Evolutionary conservation across 2,888 invertebrate genomes (phyloP), one percentile per base, ranked within the genome.

Genomic region (Dysmachus trigonus): DNA sequence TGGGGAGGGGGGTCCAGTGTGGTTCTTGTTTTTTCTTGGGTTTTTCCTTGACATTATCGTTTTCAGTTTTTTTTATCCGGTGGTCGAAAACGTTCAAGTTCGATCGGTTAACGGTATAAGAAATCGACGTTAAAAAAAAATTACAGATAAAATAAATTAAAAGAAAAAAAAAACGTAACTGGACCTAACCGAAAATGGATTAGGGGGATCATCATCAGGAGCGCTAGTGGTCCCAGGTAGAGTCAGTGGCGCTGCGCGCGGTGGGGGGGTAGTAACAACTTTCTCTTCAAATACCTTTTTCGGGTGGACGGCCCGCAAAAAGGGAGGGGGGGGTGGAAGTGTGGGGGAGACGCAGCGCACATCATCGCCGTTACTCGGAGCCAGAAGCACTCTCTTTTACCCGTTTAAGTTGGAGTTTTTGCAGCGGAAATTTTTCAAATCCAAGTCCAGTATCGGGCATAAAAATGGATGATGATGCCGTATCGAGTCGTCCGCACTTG

Each of bases 401-500:
- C 33, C 31, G 22, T 41, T 77, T 77, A 81, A 81, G 81, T 81
- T 81, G 81, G 81, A 83, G 31, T 62, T 82, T 62, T 18, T 82
- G 47, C 62, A 62, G n/a, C 62, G 35, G 27, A 83, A 72, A 83
- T 35, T 38, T 41, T 83, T 72, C 83, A 38, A 74, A 73, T 22
- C 73, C 3, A 85, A 85, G 51, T 81, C 47, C 73, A 51, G 73
- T 86, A 86, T 86, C 81, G 85, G 85, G 76, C 38, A 85, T 85
- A 88, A 89, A 89, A 88, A 89, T 89, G 89, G 89, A 89, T 88
- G 89, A 89, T 88, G 88, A 89, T 88, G 88, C 88, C 88, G 89
- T 89, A 87, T 88, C 88, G 88, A 88, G 89, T 89, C 88, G 88
- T 89, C 89, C 89, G 88, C 89, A 90, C 88, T 89, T 89, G 89